These are phyloP conservation scores for Chionomys nivalis DNA, from an alignment of 2,113 vertebrate genomes.

Conservation along the genomic window DNA sequence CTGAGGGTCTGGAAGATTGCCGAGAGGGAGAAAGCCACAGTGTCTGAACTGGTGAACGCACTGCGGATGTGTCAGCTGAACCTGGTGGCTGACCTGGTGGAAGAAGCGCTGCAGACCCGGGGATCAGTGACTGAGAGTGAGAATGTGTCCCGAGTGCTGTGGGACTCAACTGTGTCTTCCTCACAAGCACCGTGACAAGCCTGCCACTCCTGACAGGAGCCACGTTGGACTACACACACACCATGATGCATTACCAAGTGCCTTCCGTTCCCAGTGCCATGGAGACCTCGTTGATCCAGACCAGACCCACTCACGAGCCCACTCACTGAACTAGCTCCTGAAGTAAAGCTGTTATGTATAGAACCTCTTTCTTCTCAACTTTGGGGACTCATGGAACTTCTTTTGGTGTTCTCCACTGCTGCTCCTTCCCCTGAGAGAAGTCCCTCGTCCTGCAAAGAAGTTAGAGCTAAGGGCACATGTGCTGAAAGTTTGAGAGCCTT, in stretches of 20 bases:
- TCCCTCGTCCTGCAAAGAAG: not conserved
- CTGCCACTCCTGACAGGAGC: accelerated
- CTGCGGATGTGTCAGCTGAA: constrained; percentile 87
- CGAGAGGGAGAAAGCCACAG: constrained; percentile 77
- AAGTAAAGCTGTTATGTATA: not conserved
- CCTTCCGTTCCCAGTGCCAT: not conserved
- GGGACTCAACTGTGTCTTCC: accelerated
- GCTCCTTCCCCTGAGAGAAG: not conserved
- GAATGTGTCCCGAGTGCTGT: accelerated
- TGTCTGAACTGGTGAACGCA: constrained; percentile 82
- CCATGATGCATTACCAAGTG: not conserved
- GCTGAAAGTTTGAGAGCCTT: not conserved
- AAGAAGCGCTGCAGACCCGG: constrained; percentile 50
- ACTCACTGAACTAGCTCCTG: not conserved
- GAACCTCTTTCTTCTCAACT: not conserved
- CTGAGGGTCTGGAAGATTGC: constrained; percentile 88
- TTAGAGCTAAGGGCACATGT: not conserved
- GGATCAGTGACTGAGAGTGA: not conserved
- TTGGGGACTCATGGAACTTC: not conserved
- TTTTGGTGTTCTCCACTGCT: not conserved
- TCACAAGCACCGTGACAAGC: not conserved
- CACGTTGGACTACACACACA: not conserved
- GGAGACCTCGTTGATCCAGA: not conserved
- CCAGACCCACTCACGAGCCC: too few species aligned
- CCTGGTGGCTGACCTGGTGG: constrained; percentile 88